Evolutionary conservation across 2,888 invertebrate genomes (phyloP), one percentile per base, ranked within the genome.

Genomic region (Heliconius ethilla): DNA sequence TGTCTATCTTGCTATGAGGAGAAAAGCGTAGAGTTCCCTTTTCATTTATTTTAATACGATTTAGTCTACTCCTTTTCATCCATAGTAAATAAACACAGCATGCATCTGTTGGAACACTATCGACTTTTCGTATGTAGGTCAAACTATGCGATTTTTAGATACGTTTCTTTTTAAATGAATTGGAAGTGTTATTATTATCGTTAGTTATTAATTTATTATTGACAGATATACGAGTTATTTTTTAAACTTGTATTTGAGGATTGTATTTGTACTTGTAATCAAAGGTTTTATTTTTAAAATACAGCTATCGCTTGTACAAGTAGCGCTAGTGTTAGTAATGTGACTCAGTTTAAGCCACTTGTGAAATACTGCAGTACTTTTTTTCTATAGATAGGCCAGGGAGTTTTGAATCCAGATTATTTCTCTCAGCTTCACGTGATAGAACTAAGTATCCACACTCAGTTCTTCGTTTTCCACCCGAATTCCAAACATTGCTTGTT

Each of bases 91-190:
- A 75, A 67, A 72, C 59, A 59, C 33, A 69, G 25, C 25, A n/a
- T 72, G 72, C 72, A 87, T 89, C 86, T 78, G 79, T 82, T 65
- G 84, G 86, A 89, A 87, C 22, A 72, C 55, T 86, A 86, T 85
- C 79, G 84, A 80, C 82, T 80, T 82, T 73, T 70, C 82, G 82
- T 86, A 89, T 87, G 83, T 91, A 81, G 90, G 88, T 86, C 89
- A 85, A 84, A 85, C 82, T 82, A 76, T 81, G 83, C 84, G 82
- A 85, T 86, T 87, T 84, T 84, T 79, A 69, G 51, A 76, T 69
- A 69, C 40, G 51, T 73, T 69, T 79, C 25, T 75, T 29, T 55
- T 59, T 59, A 72, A 72, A 79, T 77, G 65, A 75, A 59, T 27
- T 63, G 27, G 27, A 6, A 63, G 25, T 63, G 27, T 27, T 27